Percentiles rank a stretch among this genome's conserved stretches.
Conservation (phyloP, 2,113 vertebrate species). For the Cephalopholis sonnerati region DNA sequence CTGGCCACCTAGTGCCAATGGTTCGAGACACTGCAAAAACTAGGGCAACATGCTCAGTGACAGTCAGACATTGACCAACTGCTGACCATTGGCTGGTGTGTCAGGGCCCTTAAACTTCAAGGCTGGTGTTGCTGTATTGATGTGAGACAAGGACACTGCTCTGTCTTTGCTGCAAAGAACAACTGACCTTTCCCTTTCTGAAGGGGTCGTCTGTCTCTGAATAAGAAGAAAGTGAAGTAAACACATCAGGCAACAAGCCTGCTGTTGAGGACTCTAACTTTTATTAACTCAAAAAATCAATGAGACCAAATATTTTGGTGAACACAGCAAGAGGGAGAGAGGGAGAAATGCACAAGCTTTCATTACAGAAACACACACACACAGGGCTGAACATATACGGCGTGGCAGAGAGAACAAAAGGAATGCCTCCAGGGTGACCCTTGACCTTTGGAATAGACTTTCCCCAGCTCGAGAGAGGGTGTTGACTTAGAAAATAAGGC, state of each 20-base stretch:
- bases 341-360: conserved; percentile 5
- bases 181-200: conserved; percentile 19
- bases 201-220: conserved; percentile 16
- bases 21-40: too few relatives aligned
- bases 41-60: too few relatives aligned
- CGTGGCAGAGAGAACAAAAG: conserved; percentile 73
- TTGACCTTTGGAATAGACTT: conserved; percentile 80
- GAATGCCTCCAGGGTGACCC: conserved; percentile 78
- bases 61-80: too few relatives aligned
- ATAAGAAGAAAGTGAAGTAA: conserved; percentile 7
- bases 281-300: conserved; percentile 13
- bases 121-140: conserved; percentile 13
- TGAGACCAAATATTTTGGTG: conserved; percentile 11
- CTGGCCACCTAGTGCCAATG: too few relatives aligned
- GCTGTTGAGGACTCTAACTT: conserved; percentile 8
- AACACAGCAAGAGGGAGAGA: background rate
- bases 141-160: conserved; percentile 10
- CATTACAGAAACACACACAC: conserved; percentile 5
- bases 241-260: background rate
- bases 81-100: too few relatives aligned
- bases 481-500: conserved; percentile 81
- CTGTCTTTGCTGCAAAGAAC: conserved; percentile 12
- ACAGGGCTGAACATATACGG: conserved; percentile 40
- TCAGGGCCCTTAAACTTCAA: background rate
- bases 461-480: conserved; percentile 73